phyloP scores from a whole-genome alignment of 2,797 vertebrate species.

The Galaxias olidus region DNA sequence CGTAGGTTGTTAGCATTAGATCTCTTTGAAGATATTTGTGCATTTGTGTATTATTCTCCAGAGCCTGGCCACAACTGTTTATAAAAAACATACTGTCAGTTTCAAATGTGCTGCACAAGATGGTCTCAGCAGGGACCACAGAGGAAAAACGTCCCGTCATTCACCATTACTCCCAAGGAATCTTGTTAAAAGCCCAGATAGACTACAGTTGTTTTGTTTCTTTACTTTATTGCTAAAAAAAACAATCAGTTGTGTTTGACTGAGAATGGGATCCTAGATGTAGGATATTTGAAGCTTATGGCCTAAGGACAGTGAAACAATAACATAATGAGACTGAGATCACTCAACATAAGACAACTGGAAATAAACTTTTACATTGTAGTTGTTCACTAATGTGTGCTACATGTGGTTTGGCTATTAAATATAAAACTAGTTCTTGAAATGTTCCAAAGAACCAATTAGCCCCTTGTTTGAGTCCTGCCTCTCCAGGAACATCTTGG shows the following conservation, averaged over 20 bases:
- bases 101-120: slow-evolving; percentile 29
- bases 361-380: slow-evolving; percentile 25
- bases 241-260: slow-evolving; percentile 15
- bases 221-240: slow-evolving; percentile 22
- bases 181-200: slow-evolving; percentile 59
- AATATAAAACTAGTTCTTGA: slow-evolving; percentile 19
- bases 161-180: slow-evolving; percentile 44
- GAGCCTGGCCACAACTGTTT: slow-evolving; percentile 32
- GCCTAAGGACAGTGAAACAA: slow-evolving; percentile 19
- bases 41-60: slow-evolving; percentile 40
- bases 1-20: slow-evolving; percentile 44
- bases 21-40: slow-evolving; percentile 24
- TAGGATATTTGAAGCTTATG: slow-evolving; percentile 8
- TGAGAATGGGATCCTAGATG: slow-evolving; percentile 19
- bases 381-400: slow-evolving; percentile 28
- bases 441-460: slow-evolving; percentile 37
- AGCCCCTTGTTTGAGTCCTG: slow-evolving; percentile 44
- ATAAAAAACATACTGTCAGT: slow-evolving; percentile 33
- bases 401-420: slow-evolving; percentile 40
- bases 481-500: slow-evolving; percentile 69
- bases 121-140: slow-evolving; percentile 44
- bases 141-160: slow-evolving; percentile 36
- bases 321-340: slow-evolving; percentile 24
- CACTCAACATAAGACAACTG: no score
- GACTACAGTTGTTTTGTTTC: slow-evolving; percentile 38